These are phyloP conservation scores for Margaritifera margaritifera DNA, from an alignment of 2,888 invertebrate species.

Conservation along the genomic window DNA sequence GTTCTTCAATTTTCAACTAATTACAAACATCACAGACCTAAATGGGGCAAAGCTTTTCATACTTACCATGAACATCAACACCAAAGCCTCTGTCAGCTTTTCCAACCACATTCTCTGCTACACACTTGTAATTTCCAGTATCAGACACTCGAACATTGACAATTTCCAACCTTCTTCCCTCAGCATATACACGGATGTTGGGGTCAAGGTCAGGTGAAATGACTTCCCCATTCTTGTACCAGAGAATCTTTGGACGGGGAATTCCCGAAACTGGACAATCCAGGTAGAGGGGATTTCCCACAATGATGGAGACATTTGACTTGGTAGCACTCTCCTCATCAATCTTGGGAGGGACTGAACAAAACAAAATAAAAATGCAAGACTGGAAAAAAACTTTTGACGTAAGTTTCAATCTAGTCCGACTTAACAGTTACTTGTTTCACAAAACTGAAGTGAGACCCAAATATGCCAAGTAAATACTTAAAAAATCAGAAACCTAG, in stretches of 20 bases:
- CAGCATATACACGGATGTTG: slow-evolving; percentile 49
- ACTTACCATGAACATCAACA: slow-evolving; percentile 65
- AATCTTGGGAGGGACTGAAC: slow-evolving; percentile 62
- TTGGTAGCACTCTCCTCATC: slow-evolving; percentile 48
- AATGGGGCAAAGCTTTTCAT: not conserved
- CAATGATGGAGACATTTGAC: slow-evolving; percentile 49
- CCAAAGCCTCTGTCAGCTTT: slow-evolving; percentile 60
- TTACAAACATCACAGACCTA: not conserved
- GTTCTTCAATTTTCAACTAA: too few species aligned
- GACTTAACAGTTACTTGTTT: too few species aligned
- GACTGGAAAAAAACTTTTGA: too few species aligned
- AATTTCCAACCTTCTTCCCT: slow-evolving; percentile 63
- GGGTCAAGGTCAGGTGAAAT: slow-evolving; percentile 50
- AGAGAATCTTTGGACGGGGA: slow-evolving; percentile 72
- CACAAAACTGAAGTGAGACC: too few species aligned
- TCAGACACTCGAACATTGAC: slow-evolving; percentile 54
- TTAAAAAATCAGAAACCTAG: too few species aligned
- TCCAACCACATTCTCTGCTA: slow-evolving; percentile 69
- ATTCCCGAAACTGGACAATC: slow-evolving; percentile 66
- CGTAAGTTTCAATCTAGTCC: too few species aligned
- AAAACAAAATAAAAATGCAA: not conserved
- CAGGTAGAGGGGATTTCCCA: slow-evolving; percentile 49
- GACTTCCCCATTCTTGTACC: slow-evolving; percentile 72
- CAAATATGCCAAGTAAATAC: too few species aligned
- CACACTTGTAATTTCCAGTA: slow-evolving; percentile 69